Conservation (phyloP, 1,140 invertebrate genomes). For the Lordiphosa mommai region DNA sequence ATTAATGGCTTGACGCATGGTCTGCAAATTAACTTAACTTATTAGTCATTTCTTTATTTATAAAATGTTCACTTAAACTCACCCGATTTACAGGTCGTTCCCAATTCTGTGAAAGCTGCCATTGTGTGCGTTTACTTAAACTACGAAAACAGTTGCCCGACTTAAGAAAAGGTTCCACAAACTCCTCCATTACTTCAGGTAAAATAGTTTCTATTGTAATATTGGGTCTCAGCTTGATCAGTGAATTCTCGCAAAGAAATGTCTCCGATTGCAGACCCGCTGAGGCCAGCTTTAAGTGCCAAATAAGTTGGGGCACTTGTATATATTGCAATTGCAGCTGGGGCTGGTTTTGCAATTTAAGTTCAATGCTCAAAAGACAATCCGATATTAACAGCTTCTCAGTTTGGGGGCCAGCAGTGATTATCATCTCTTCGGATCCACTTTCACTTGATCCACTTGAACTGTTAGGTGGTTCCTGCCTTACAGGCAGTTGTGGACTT, state of each 20-base stretch:
- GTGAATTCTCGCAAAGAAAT: constrained; percentile 50
- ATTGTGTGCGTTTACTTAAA: constrained; percentile 24
- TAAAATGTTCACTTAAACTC: constrained; percentile 19
- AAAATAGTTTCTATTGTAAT: constrained; percentile 40
- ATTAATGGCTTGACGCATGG: constrained; percentile 36
- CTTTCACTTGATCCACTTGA: too few species aligned
- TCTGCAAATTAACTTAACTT: constrained; percentile 18
- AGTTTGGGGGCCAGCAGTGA: neutral
- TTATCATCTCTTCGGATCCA: neutral
- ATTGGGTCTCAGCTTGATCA: constrained; percentile 22
- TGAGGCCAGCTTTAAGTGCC: constrained; percentile 40
- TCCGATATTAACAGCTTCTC: constrained; percentile 44
- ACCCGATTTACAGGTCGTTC: constrained; percentile 48
- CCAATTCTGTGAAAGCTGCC: constrained; percentile 1
- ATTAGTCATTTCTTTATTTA: constrained; percentile 1
- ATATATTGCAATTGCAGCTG: constrained; percentile 13
- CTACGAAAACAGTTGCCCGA: constrained; percentile 55
- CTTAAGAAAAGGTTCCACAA: constrained; percentile 45
- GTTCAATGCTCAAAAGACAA: constrained; percentile 24
- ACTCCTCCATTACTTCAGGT: constrained; percentile 45
- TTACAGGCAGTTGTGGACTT: too few species aligned
- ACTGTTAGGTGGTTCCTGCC: too few species aligned
- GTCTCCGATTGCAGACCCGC: constrained; percentile 81
- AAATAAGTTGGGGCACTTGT: constrained; percentile 12
- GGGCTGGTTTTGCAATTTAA: constrained; percentile 7